Percentiles rank a stretch among this genome's conserved stretches.
Conservation (phyloP, 2,888 invertebrate genomes). For the Leptopterna dolabrata region DNA sequence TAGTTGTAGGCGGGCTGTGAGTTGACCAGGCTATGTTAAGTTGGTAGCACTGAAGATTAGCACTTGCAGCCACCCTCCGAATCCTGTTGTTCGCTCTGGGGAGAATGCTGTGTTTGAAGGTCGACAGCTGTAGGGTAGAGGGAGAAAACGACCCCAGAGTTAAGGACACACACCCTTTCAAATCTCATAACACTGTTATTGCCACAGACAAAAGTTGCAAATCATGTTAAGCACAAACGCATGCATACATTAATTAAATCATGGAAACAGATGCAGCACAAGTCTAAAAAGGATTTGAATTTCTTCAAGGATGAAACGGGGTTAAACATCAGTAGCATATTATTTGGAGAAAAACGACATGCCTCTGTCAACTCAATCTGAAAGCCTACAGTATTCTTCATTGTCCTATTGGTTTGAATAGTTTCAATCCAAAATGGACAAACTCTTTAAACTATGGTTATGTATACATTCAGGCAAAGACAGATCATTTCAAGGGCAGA, state of each 20-base stretch:
- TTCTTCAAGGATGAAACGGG: background rate
- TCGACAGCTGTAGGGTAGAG: conserved; percentile 75
- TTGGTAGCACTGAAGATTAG: conserved; percentile 66
- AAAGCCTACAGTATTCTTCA: no score
- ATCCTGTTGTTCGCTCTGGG: conserved; percentile 83
- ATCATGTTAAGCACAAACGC: background rate
- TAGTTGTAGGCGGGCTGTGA: conserved; percentile 40
- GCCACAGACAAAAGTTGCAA: background rate
- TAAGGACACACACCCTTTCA: conserved; percentile 54
- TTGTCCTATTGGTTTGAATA: no score
- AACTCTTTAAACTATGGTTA: no score
- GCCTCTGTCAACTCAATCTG: no score
- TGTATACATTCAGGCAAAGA: no score
- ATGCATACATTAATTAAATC: background rate
- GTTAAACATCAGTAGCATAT: background rate
- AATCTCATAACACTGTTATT: background rate
- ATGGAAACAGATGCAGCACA: background rate
- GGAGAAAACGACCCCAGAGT: conserved; percentile 40
- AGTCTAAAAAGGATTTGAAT: background rate
- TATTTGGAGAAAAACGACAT: no score
- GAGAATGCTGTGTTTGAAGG: conserved; percentile 83
- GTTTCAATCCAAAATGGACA: no score
- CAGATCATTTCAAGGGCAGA: no score
- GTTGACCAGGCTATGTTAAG: conserved; percentile 39
- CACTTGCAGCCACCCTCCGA: conserved; percentile 87